A percentile compares a stretch with the other conserved stretches of the same genome.
Evolutionary conservation across 2,113 vertebrate species (phyloP).

Genomic region (Malurus melanocephalus): DNA sequence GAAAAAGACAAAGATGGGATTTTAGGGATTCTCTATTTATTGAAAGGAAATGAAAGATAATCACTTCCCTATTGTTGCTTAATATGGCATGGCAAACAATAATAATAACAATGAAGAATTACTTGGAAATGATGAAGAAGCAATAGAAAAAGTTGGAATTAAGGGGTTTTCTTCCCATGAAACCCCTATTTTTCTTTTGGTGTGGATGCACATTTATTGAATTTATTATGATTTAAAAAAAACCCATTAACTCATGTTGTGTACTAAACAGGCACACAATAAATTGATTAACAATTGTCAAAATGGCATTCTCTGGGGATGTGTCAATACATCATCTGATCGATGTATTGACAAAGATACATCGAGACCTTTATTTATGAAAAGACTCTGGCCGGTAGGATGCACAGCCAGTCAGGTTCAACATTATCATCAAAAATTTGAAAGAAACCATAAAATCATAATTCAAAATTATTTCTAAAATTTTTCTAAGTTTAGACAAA

Average conservation of each 20-base stretch:
- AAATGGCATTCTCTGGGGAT: neutral
- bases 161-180: neutral
- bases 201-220: neutral
- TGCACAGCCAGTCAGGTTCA: neutral
- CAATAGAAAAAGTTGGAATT: neutral
- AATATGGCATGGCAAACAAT: neutral
- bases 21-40: neutral
- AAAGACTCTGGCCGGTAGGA: neutral
- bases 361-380: neutral
- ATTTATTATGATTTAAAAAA: neutral
- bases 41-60: conserved; percentile 24
- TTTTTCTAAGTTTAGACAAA: neutral
- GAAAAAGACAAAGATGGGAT: neutral
- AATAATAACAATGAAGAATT: neutral
- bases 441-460: neutral
- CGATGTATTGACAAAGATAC: neutral
- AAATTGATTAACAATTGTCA: neutral
- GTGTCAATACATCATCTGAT: neutral
- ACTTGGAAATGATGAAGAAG: neutral
- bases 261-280: neutral
- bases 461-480: neutral
- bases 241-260: neutral
- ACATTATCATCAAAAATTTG: neutral
- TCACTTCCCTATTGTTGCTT: neutral
- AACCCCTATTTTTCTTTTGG: neutral